Base-by-base conservation (phyloP, 2,888 invertebrate genomes). In the Heliconius ethilla region DNA sequence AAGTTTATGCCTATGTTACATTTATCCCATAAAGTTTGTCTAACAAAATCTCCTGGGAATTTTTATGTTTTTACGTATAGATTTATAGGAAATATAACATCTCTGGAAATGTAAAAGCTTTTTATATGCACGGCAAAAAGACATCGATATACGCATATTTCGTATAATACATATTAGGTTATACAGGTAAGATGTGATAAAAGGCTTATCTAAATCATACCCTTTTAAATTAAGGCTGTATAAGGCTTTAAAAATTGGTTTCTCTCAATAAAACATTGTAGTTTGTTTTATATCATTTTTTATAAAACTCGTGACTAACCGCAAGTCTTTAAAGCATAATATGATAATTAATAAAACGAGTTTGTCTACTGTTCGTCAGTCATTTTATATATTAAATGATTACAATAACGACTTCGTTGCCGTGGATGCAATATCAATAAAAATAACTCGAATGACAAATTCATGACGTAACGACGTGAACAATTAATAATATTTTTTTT, bases 331-430 rank as follows among this genome's bases (percentile, higher is more conserved):
- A 78, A 59, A 65, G 55, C 69, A 78, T 75, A 74, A 22, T 82
- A 81, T 82, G 78, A 74, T 81, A 82, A 82, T 82, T 79, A 69
- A 69, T 75, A 74, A 67, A 82, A 80, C 81, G 75, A 75, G 82
- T 82, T 81, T 81, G 66, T 78, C 77, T 75, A 80, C 79, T 81
- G 79, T 79, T 72, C 70, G n/a, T 51, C 59, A 74, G 59, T 77
- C 69, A 66, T 33, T 59, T 75, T 76, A 72, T 75, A 70, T 74
- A 75, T 78, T 78, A 73, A 75, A 74, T 55, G 29, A 73, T 65
- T 75, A 51, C 33, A 55, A 76, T 62, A 72, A 72, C 70, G 55
- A 51, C 51, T 74, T 62, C 59, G 63, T 74, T 59, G 69, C 73
- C 70, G 69, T 70, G 51, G 66, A 67, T 76, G 76, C 70, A 75